Evolutionary conservation across 2,888 invertebrate species (phyloP).

Genomic region (Tenthredo livida): DNA sequence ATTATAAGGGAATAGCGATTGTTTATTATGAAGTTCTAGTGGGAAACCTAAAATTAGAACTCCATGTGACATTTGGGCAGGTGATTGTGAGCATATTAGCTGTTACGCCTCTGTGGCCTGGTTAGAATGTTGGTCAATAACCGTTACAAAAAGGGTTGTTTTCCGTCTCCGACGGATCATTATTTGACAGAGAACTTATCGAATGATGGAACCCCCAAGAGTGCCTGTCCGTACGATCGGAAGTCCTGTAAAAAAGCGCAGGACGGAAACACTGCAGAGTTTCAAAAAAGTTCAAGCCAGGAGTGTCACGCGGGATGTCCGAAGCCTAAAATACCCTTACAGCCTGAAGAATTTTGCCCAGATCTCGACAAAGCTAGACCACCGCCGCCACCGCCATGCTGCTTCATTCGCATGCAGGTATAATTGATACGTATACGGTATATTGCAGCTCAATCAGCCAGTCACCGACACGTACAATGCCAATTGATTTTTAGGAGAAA

Average conservation of each 20-base stretch:
- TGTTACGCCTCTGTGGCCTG: not conserved
- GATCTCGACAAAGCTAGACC: not conserved
- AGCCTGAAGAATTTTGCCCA: slow-evolving; percentile 41
- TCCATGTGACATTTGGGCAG: not conserved
- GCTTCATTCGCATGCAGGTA: slow-evolving; percentile 46
- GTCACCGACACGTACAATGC: not conserved
- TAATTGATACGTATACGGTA: not conserved
- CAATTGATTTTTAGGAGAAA: not conserved
- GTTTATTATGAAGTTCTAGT: not conserved
- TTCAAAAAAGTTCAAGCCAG: not conserved
- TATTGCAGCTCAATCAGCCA: not conserved
- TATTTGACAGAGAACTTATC: slow-evolving; percentile 6
- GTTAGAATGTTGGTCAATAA: not conserved
- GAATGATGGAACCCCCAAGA: not conserved
- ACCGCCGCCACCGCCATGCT: slow-evolving; percentile 11
- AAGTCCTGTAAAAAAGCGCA: not conserved
- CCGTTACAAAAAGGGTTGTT: not conserved
- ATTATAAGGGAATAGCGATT: not conserved
- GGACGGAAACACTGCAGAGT: not conserved
- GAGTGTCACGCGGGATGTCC: slow-evolving; percentile 20
- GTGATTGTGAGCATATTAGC: not conserved
- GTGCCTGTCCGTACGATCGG: slow-evolving; percentile 2
- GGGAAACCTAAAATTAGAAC: not conserved
- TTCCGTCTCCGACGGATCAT: not conserved
- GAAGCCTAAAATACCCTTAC: slow-evolving; percentile 8